Conservation (phyloP, 2,113 vertebrate species). For the Romanogobio albipinnatus region DNA sequence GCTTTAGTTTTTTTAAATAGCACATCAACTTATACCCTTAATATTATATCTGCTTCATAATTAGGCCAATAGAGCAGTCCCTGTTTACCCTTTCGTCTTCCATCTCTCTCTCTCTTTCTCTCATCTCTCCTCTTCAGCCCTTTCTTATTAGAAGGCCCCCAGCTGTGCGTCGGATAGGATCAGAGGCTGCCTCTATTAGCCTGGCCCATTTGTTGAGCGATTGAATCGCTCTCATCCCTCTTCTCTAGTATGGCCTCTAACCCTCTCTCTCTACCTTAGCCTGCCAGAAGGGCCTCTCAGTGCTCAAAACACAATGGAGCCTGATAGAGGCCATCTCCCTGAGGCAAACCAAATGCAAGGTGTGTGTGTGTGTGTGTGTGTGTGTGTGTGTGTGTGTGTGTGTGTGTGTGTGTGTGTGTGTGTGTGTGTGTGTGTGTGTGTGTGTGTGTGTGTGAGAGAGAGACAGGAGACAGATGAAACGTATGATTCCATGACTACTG, state of each 20-base stretch:
- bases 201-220: conserved; percentile 79
- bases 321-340: conserved; percentile 58
- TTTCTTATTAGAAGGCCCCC: conserved; percentile 77
- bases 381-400: not conserved
- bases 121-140: conserved; percentile 67
- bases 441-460: not conserved
- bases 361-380: conserved; percentile 35
- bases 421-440: conserved; percentile 1
- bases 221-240: conserved; percentile 76
- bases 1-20: conserved; percentile 17
- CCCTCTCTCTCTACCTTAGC: conserved; percentile 48
- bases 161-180: conserved; percentile 79
- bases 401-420: conserved; percentile 11
- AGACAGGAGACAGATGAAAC: not conserved
- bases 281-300: conserved; percentile 62
- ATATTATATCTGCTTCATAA: conserved; percentile 46
- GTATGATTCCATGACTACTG: conserved; percentile 53
- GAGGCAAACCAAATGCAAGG: conserved; percentile 59
- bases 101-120: conserved; percentile 42
- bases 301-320: conserved; percentile 56
- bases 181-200: conserved; percentile 79
- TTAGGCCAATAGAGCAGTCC: conserved; percentile 43
- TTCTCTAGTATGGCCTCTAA: conserved; percentile 57
- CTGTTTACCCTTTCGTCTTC: conserved; percentile 61
- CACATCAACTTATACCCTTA: conserved; percentile 32